A percentile compares a stretch with the other conserved stretches of the same genome.
phyloP scores from a whole-genome alignment of 2,888 invertebrate species.

The Desoria tigrina region DNA sequence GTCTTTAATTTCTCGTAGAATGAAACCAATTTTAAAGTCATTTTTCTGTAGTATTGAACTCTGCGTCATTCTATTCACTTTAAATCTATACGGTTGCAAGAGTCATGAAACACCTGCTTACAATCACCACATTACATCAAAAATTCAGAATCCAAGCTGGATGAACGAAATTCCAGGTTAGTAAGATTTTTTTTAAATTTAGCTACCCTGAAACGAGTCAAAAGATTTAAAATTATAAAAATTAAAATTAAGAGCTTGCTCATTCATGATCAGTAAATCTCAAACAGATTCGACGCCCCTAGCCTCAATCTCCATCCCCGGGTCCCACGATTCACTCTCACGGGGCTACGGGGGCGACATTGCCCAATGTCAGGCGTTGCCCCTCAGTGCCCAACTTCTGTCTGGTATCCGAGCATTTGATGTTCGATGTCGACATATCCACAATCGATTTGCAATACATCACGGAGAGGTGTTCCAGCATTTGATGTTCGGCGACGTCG shows the following conservation, averaged over 20 bases:
- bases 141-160: neutral
- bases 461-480: constrained; percentile 8
- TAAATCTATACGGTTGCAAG: too few species aligned
- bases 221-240: too few species aligned
- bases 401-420: constrained; percentile 14
- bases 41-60: too few species aligned
- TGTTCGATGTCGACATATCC: constrained; percentile 16
- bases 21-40: too few species aligned
- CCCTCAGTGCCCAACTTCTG: neutral
- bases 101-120: neutral
- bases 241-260: too few species aligned
- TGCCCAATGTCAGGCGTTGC: constrained; percentile 12
- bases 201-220: too few species aligned
- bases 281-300: neutral
- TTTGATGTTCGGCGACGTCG: neutral
- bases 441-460: constrained; percentile 17
- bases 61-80: too few species aligned
- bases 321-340: constrained; percentile 7
- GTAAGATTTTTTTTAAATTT: too few species aligned
- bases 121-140: neutral
- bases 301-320: neutral
- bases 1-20: too few species aligned
- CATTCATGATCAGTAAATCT: too few species aligned
- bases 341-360: constrained; percentile 5
- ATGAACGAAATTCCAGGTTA: too few species aligned